Base-by-base conservation (phyloP, 2,888 invertebrate genomes). In the Silvanus unidentatus region DNA sequence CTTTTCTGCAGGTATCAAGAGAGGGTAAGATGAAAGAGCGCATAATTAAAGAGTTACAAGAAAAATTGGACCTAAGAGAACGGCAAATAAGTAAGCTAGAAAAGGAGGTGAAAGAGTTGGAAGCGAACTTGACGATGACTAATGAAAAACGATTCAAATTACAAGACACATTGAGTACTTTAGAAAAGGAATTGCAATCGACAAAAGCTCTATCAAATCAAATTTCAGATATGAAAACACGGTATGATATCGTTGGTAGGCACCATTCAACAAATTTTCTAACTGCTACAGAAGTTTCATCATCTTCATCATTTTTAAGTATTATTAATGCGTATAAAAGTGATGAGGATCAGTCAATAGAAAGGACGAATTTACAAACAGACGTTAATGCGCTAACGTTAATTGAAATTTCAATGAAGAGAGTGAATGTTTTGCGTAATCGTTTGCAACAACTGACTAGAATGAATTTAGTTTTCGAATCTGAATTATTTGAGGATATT, bases 151-250 rank as follows among this genome's bases (percentile, higher is more conserved):
- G 66, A 3, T 69, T 61, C 52, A 68, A 67, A 42, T 53, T 70
- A 13, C 68, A 69, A 51, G 67, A 69, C 39, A 63, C 66, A 8
- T 57, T 70, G 3, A 63, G 65, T 8, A 47, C 50, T 8, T 66
- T 68, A 68, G 68, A 70, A 47, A 66, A 66, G 43, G 66, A 70
- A 42, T 52, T 70, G 16, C 68, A 69, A 44, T 55, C 60, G n/a
- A 66, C 64, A 2, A 68, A 68, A 48, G 64, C 64, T 2, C 66
- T 65, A 39, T 57, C 64, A 14, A 66, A 59, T 44, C 63, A 65
- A 43, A 49, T 67, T 40, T 57, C 63, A 15, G 66, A 66, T 40
- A 54, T 62, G 49, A 64, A 66, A 53, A 57, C 65, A 61, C 64
- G 67, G 65, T 66, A 66, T 55, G 66, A 59, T 37, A 22, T 22